Conservation (phyloP, 1,140 invertebrate species). For the Trissolcus basalis region DNA sequence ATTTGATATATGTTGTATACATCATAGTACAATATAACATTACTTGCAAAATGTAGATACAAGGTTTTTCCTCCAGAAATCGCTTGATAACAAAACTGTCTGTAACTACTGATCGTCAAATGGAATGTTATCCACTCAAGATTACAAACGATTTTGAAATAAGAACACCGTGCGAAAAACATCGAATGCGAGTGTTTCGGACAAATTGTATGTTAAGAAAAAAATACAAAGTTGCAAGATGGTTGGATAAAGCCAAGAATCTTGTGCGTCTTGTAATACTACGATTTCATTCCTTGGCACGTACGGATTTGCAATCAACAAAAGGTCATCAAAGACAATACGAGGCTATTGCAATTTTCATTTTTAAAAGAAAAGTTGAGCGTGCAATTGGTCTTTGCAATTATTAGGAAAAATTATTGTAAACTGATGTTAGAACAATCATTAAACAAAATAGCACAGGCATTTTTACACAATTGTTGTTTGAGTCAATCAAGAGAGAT, state of each 20-base stretch:
- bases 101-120: constrained; percentile 43
- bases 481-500: no score
- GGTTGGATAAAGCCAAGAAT: constrained; percentile 10
- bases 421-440: no score
- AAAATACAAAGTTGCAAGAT: constrained; percentile 4
- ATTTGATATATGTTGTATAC: no score
- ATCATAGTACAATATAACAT: no score
- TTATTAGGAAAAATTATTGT: not conserved
- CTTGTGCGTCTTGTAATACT: constrained; percentile 41
- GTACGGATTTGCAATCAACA: constrained; percentile 58
- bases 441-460: no score
- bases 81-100: constrained; percentile 44
- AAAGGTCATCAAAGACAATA: constrained; percentile 48
- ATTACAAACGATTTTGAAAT: constrained; percentile 42
- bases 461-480: no score
- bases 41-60: no score
- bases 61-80: constrained; percentile 44
- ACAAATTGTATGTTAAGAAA: constrained; percentile 34
- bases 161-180: constrained; percentile 47
- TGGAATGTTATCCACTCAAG: constrained; percentile 58
- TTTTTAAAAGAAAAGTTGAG: constrained; percentile 42
- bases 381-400: constrained; percentile 14
- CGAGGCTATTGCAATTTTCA: constrained; percentile 31
- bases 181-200: constrained; percentile 34
- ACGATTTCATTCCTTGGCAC: constrained; percentile 56